A percentile compares a stretch with the other conserved stretches of the same genome.
Conservation (phyloP, 2,113 vertebrate species). For the Laterallus jamaicensis region DNA sequence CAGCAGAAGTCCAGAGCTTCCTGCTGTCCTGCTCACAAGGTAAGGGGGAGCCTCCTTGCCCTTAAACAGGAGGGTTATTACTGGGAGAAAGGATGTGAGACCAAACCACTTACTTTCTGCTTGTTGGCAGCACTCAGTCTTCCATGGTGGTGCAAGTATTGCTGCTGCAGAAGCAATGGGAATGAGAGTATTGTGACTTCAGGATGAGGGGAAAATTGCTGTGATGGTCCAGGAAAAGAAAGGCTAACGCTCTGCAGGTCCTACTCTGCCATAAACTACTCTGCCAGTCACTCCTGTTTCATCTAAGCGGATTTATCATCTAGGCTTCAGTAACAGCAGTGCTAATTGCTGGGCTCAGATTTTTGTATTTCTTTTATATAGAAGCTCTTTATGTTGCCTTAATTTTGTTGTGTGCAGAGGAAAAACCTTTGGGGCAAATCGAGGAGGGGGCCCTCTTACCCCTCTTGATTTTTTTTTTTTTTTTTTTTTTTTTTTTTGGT, state of each 20-base stretch:
- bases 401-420: not conserved
- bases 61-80: not conserved
- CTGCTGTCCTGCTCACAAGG: not conserved
- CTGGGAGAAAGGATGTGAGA: not conserved
- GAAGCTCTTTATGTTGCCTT: not conserved
- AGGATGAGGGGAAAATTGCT: not conserved
- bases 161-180: rapidly evolving
- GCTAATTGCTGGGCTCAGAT: not conserved
- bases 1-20: not conserved
- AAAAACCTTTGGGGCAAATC: not conserved
- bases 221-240: not conserved
- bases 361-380: not conserved
- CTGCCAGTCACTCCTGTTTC: not conserved
- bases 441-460: too few relatives aligned
- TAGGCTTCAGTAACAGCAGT: not conserved
- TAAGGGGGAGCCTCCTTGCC: too few relatives aligned
- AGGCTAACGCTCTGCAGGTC: not conserved
- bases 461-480: too few relatives aligned
- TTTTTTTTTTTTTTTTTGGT: too few relatives aligned
- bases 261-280: not conserved
- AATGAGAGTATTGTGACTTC: not conserved
- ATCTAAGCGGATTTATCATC: not conserved
- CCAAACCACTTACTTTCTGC: not conserved
- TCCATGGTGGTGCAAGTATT: not conserved
- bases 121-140: not conserved